Evolutionary conservation across 2,797 vertebrate species (phyloP), one percentile per base, ranked within the genome.

Genomic region (Octomys mimax): DNA sequence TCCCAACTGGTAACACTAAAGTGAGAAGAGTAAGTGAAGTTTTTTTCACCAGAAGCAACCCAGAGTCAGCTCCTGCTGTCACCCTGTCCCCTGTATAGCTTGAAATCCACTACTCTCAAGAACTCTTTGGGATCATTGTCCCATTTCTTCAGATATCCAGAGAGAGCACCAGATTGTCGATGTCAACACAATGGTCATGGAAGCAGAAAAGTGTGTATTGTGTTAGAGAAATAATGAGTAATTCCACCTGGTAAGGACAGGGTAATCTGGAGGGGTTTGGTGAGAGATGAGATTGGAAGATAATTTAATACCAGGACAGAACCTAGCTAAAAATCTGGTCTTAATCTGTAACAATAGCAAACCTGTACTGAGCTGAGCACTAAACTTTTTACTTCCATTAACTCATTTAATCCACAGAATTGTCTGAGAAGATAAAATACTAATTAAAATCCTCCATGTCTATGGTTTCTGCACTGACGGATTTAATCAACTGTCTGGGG

Each of bases 221-320:
- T 3, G 8, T 46, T 31, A 19, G 3, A 46, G 21, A 49, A 59
- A 39, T 16, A 9, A 10, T 21, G 28, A n/a, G n/a, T 0, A 26
- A 33, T 21, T 62, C 0, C n/a, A 7, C 19, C 61, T 42, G 0
- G 12, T 19, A 2, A 46, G 13, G 52, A 36, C 2, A 0, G 19
- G 52, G 49, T 7, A 18, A 14, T 9, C 1, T 12, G 5, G 36
- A 75, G 39, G 33, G 4, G 14, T 22, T 33, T 9, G 0, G 3
- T 39, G 28, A 81, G 36, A 54, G 71, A 52, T 1, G 5, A 87
- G 42, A 49, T 1, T 4, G 59, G 73, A 62, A 62, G 75, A 85
- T 54, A 19, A 11, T 61, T 57, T 62, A 36, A 92, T 36, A 87
- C 46, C n/a, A 80, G 33, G 49, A 66, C 57, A 49, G 33, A 7